These are phyloP conservation scores for Sphinx pinastri DNA, from an alignment of 2,888 invertebrate genomes.

Conservation along the genomic window DNA sequence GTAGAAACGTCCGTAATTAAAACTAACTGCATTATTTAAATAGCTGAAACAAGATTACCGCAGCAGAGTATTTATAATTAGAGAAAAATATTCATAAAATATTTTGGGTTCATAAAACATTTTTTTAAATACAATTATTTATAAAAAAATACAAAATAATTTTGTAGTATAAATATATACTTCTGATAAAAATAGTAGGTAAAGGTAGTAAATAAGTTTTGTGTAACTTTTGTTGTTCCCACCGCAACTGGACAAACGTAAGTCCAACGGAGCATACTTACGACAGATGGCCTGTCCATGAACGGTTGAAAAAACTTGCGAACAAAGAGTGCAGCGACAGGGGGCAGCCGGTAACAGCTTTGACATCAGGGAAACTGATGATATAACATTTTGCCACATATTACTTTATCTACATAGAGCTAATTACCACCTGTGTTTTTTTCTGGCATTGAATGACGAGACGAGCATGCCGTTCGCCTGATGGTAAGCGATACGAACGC, in stretches of 20 bases:
- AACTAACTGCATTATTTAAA: neutral
- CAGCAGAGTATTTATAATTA: neutral
- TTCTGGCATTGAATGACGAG: too few species aligned
- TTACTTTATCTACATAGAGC: neutral
- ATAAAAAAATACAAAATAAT: neutral
- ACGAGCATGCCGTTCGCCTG: too few species aligned
- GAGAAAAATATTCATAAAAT: neutral
- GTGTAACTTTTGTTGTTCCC: neutral
- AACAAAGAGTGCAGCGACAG: neutral
- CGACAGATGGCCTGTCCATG: neutral
- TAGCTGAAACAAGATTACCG: neutral
- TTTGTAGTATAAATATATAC: too few species aligned
- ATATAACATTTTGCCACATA: neutral
- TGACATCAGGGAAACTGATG: neutral
- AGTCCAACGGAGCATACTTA: neutral
- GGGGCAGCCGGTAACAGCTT: neutral
- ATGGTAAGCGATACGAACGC: too few species aligned
- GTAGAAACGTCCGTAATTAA: neutral
- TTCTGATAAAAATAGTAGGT: neutral
- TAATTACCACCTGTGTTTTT: slow-evolving; percentile 16
- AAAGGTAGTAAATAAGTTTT: neutral
- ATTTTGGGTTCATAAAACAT: neutral
- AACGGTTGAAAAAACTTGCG: neutral
- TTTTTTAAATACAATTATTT: neutral
- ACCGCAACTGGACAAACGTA: neutral